A percentile compares a stretch with the other conserved stretches of the same genome.
phyloP scores from a whole-genome alignment of 2,113 vertebrate species.

The Struthidea cinerea region DNA sequence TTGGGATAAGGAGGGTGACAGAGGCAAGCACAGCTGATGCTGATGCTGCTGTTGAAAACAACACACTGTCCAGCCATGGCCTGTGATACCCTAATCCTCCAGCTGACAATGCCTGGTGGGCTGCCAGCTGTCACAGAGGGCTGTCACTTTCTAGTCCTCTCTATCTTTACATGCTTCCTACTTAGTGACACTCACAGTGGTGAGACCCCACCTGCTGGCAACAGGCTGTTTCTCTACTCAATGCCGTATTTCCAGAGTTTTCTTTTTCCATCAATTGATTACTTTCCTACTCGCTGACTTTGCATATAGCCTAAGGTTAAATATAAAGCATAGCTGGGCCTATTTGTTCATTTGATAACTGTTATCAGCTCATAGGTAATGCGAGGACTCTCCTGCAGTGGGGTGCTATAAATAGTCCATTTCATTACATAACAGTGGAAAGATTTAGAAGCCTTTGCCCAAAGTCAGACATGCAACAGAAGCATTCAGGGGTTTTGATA shows the following conservation, averaged over 20 bases:
- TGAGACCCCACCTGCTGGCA: neutral
- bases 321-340: neutral
- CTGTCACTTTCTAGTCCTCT: neutral
- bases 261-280: neutral
- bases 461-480: neutral
- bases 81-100: neutral
- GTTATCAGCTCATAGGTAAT: neutral
- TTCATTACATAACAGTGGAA: neutral
- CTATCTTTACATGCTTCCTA: neutral
- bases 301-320: neutral
- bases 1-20: neutral
- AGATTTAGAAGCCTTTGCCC: neutral
- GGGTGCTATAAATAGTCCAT: neutral
- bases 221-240: neutral
- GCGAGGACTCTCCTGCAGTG: neutral
- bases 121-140: neutral
- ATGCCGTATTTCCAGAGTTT: neutral
- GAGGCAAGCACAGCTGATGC: neutral
- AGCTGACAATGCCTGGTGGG: neutral
- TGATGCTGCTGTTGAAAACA: neutral
- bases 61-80: neutral
- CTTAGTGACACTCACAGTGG: neutral
- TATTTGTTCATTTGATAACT: neutral
- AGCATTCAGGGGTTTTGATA: neutral
- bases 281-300: neutral